Evolutionary conservation across 2,797 vertebrate species (phyloP).

Genomic region (Sus cebifrons): DNA sequence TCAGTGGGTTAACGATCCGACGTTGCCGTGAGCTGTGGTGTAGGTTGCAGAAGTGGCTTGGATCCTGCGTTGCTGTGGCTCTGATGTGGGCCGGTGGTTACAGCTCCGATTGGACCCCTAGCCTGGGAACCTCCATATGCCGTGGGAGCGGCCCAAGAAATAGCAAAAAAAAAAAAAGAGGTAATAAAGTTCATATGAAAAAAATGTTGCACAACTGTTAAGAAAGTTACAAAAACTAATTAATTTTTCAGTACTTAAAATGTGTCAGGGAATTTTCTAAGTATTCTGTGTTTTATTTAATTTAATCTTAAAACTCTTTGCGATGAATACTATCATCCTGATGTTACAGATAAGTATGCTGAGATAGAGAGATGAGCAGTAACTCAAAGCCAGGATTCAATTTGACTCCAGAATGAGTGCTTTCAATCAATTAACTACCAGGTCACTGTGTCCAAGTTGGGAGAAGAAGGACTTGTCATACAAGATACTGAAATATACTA

Average conservation of each 20-base stretch:
- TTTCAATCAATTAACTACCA: background rate
- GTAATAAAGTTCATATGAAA: background rate
- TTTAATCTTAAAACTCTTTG: constrained; percentile 25
- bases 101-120: too few relatives aligned
- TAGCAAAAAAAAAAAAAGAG: background rate
- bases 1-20: too few relatives aligned
- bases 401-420: background rate
- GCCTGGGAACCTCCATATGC: too few relatives aligned
- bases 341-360: background rate
- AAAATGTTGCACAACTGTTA: background rate
- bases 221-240: background rate
- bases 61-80: too few relatives aligned
- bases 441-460: background rate
- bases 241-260: constrained; percentile 22
- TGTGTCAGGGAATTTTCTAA: background rate
- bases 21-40: too few relatives aligned
- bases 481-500: background rate
- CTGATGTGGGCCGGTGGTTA: too few relatives aligned
- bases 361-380: background rate
- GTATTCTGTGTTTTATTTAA: background rate
- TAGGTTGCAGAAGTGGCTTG: too few relatives aligned
- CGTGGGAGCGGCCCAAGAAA: too few relatives aligned
- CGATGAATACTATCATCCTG: background rate
- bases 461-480: background rate
- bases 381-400: background rate